Conservation (phyloP, 2,888 invertebrate species). For the Onthophagus sagittarius region DNA sequence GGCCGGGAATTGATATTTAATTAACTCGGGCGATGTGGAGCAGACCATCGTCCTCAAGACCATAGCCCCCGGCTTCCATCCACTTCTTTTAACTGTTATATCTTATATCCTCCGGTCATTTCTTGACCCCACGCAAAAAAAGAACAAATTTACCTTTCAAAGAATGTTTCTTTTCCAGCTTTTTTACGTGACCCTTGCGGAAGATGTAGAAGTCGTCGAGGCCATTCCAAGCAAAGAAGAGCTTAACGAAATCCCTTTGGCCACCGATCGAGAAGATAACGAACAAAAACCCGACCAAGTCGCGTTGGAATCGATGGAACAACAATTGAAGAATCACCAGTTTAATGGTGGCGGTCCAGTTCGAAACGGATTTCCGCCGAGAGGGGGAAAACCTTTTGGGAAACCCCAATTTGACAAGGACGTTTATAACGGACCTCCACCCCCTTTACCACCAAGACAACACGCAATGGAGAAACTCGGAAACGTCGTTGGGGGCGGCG, state of each 20-base stretch:
- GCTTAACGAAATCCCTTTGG: constrained; percentile 51
- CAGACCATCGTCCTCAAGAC: background rate
- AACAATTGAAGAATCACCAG: constrained; percentile 49
- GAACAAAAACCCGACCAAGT: constrained; percentile 67
- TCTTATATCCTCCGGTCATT: background rate
- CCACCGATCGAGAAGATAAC: constrained; percentile 53
- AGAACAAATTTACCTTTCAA: no score
- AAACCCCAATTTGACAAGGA: constrained; percentile 50
- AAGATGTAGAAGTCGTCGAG: constrained; percentile 61
- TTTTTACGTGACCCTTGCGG: constrained; percentile 33
- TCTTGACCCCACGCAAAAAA: background rate
- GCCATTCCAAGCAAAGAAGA: constrained; percentile 54
- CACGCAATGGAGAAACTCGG: constrained; percentile 48
- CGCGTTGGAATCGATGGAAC: constrained; percentile 58
- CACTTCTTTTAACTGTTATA: no score
- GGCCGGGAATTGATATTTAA: background rate
- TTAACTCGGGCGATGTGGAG: background rate
- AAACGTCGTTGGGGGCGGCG: constrained; percentile 36
- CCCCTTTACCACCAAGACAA: constrained; percentile 47
- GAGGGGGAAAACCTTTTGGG: constrained; percentile 52
- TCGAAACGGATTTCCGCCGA: constrained; percentile 40
- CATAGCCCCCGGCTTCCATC: background rate
- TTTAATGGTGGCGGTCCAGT: constrained; percentile 39
- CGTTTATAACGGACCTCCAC: constrained; percentile 72
- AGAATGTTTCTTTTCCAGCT: background rate